A percentile compares a stretch with the other conserved stretches of the same genome.
Conservation (phyloP, 2,113 vertebrate genomes). For the Dascyllus trimaculatus region DNA sequence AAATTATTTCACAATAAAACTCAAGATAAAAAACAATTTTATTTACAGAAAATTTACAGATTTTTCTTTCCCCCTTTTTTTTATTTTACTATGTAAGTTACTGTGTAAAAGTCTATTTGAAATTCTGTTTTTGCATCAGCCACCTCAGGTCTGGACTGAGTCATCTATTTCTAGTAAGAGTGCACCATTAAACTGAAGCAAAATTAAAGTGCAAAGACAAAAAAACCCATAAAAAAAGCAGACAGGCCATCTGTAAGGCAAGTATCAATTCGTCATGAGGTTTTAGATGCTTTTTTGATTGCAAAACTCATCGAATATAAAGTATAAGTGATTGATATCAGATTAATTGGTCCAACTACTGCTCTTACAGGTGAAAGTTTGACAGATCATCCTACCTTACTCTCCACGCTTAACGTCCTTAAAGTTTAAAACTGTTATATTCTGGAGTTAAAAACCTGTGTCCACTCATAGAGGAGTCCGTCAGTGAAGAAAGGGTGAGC, state of each 20-base stretch:
- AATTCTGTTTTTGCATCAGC: not conserved
- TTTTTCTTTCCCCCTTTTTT: no score
- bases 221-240: no score
- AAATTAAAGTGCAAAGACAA: no score
- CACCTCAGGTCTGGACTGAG: no score
- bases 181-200: no score
- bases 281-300: not conserved
- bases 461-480: not conserved
- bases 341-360: not conserved
- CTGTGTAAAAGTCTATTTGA: not conserved
- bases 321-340: not conserved
- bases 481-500: not conserved
- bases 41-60: no score
- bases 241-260: no score
- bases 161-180: no score
- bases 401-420: not conserved
- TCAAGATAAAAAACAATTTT: no score
- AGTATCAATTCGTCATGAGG: no score
- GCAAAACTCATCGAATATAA: not conserved
- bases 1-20: no score
- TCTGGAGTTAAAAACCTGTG: not conserved
- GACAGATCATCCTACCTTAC: slow-evolving; percentile 33
- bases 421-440: not conserved
- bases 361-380: not conserved
- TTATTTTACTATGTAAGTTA: no score